Base-by-base conservation (phyloP, 2,888 invertebrate genomes). In the Proisotoma minuta region DNA sequence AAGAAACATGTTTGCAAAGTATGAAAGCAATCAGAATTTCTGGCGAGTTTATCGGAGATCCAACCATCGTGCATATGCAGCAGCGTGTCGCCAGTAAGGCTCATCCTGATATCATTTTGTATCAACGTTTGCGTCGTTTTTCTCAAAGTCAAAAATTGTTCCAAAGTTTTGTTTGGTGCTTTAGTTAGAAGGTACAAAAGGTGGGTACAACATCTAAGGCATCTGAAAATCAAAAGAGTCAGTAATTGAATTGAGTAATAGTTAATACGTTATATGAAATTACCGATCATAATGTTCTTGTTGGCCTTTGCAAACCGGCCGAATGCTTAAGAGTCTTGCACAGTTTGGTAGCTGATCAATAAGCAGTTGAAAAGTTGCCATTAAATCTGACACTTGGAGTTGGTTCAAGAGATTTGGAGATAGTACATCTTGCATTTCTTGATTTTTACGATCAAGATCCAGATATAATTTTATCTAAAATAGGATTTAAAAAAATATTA, bases 201-300 rank as follows among this genome's bases (percentile, higher is more conserved):
- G 78, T 91, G 89, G 10, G 88, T 86, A 48, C 87, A 82, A 77
- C 90, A 89, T 76, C 87, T 88, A 74, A 92, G 80, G 49, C 72
- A 72, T 56, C 73, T 72, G 48, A 10, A 49, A 49, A 24, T 10
- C 48, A 52, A 12, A 18, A 20, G 28, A 27, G 23, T 20, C 1
- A 20, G 26, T 3, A 53, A 53, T 50, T 20, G 47, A 56, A 23
- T 26, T 20, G 26, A 40, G 23, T 18, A 39, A 28, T 39, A 49
- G 20, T 24, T 53, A 27, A 47, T 4, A 24, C 26, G 26, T 12
- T 24, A 50, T 28, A 22, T 20, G 24, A 27, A 2, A 28, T 3
- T 85, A 85, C 75, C 87, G 85, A 79, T 91, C 90, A 76, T 87
- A 89, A 78, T 86, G 86, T 75, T 89, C 90, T 73, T 87, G 85